Evolutionary conservation across 2,113 vertebrate species (phyloP), one percentile per base, ranked within the genome.

Genomic region (Caloenas nicobarica): DNA sequence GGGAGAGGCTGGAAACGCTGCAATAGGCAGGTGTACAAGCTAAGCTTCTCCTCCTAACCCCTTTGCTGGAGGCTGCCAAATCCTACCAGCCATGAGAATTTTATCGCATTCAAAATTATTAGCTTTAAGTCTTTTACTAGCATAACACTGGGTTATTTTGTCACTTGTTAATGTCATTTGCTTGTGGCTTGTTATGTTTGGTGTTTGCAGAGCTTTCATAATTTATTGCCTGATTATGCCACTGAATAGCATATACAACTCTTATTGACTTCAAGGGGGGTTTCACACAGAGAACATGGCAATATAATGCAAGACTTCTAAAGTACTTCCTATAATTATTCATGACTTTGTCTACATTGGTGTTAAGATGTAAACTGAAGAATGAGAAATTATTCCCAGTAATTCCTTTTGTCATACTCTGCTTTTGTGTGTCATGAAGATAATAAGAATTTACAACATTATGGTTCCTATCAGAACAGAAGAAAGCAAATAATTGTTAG

Each of bases 221-320:
- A 96, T 95, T 96, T 92, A 92, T 76, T 88, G 95, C 91, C 95
- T 90, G 93, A 95, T 95, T 94, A 95, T 91, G 58, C 68, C 86
- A 91, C 94, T 87, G 90, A 89, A 92, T 58, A 89, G 89, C 65
- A 68, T 79, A 92, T 89, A 91, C 82, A 85, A 92, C 79, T 88
- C 95, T 91, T 91, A 56, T 1, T 76, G 91, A 94, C 92, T 86
- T 88, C 89, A n/a, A 95, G 68, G 70, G 53, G 95, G 96, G 71
- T 93, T 94, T 97, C 96, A 91, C 89, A 89, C 83, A 93, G 95
- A 95, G 97, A 96, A 97, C 96, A 97, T 72, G 89, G 96, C 83
- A 96, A 96, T 88, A 93, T 95, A 97, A 96, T 70, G 87, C 69
- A 76, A 74, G 18, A 86, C 86, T 65, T 66, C 71, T 65, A 80